Evolutionary conservation across 2,888 invertebrate genomes (phyloP).

Genomic region (Cecidostiba fungosa): DNA sequence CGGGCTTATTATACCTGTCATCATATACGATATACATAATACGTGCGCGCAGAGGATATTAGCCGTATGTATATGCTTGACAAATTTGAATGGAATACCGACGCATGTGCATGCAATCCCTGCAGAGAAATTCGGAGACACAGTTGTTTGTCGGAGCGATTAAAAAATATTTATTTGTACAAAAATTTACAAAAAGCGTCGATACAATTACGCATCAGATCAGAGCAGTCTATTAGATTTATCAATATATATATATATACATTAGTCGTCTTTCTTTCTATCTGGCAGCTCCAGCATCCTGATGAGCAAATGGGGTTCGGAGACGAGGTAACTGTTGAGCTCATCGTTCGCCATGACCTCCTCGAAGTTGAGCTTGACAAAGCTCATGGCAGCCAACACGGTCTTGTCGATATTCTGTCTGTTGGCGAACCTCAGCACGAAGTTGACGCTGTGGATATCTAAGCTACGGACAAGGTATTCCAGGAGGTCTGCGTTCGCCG

Average conservation of each 20-base stretch:
- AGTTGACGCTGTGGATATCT: background rate
- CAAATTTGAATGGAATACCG: too few species aligned
- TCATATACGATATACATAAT: too few species aligned
- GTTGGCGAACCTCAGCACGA: background rate
- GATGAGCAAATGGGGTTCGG: background rate
- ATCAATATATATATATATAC: too few species aligned
- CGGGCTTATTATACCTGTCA: slow-evolving; percentile 6
- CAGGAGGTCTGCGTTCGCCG: background rate
- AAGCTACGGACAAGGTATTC: background rate
- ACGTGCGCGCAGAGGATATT: background rate
- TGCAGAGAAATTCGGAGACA: too few species aligned
- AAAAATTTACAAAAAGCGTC: background rate
- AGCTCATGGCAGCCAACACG: background rate
- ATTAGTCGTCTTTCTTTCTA: too few species aligned
- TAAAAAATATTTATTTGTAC: background rate
- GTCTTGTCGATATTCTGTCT: background rate
- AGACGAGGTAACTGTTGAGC: background rate
- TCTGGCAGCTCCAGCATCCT: too few species aligned
- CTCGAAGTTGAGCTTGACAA: background rate
- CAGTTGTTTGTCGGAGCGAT: too few species aligned
- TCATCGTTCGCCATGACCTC: background rate
- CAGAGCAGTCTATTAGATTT: too few species aligned
- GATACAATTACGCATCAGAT: too few species aligned
- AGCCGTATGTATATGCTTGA: background rate
- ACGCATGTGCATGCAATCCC: too few species aligned